These are phyloP conservation scores for Drosophila suboccidentalis DNA, from an alignment of 2,888 invertebrate species.

Conservation along the genomic window DNA sequence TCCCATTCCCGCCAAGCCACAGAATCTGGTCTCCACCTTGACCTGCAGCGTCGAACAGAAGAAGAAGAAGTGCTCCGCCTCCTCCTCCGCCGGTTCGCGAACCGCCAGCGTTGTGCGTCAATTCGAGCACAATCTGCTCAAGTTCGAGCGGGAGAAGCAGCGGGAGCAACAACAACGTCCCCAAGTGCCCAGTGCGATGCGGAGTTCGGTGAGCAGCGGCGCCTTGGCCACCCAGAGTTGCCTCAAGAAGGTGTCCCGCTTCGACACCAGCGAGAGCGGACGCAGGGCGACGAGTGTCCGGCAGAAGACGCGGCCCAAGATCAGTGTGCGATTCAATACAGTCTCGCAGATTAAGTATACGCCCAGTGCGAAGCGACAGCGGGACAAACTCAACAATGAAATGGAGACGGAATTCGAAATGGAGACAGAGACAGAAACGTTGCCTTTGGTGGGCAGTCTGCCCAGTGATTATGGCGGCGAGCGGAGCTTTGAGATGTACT, in stretches of 20 bases:
- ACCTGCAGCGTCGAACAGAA: constrained; percentile 75
- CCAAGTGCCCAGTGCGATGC: constrained; percentile 67
- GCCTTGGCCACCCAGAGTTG: constrained; percentile 83
- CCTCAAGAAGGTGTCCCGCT: constrained; percentile 84
- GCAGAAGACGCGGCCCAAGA: constrained; percentile 86
- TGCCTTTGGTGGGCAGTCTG: constrained; percentile 72
- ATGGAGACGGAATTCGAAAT: constrained; percentile 13
- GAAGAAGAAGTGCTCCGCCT: neutral
- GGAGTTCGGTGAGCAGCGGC: constrained; percentile 83
- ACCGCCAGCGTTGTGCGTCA: constrained; percentile 85
- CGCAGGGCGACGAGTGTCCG: constrained; percentile 89
- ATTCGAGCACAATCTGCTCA: constrained; percentile 87
- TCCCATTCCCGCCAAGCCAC: constrained; percentile 83
- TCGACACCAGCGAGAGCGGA: constrained; percentile 69
- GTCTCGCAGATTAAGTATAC: constrained; percentile 85
- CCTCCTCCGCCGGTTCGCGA: constrained; percentile 64
- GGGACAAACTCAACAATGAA: constrained; percentile 56
- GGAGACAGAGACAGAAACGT: constrained; percentile 13
- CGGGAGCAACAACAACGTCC: constrained; percentile 62
- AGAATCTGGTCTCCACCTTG: constrained; percentile 78
- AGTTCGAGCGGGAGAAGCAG: constrained; percentile 86
- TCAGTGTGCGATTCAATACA: constrained; percentile 85
- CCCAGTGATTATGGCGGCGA: constrained; percentile 86
- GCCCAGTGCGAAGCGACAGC: constrained; percentile 79
- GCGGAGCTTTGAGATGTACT: constrained; percentile 88